A percentile compares a stretch with the other conserved stretches of the same genome.
Evolutionary conservation across 2,888 invertebrate genomes (phyloP).

Genomic region (Xestoiulus laeticollis): DNA sequence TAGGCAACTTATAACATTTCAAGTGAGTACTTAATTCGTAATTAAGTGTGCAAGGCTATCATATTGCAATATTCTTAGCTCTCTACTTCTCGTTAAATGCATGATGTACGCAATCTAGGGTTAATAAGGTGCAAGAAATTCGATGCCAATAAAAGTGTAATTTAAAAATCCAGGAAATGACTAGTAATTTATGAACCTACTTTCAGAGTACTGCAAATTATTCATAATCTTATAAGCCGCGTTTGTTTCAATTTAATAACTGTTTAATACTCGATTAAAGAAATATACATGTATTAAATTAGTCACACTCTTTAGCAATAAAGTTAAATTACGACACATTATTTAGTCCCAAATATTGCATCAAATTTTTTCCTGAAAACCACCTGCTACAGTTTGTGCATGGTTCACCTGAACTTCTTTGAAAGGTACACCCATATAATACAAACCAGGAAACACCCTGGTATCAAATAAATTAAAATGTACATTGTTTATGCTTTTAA

Average conservation of each 20-base stretch:
- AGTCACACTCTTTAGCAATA: background rate
- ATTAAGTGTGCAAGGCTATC: background rate
- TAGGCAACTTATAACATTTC: background rate
- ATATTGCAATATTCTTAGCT: background rate
- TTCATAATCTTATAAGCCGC: background rate
- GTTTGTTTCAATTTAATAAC: background rate
- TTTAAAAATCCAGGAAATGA: background rate
- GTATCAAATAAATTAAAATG: background rate
- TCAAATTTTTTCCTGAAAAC: background rate
- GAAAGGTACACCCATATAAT: background rate
- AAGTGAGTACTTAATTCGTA: background rate
- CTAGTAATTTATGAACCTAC: background rate
- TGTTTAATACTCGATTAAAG: background rate
- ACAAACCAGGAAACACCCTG: background rate
- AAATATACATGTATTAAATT: background rate
- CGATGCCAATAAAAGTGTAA: background rate
- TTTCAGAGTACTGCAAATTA: background rate
- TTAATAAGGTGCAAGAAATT: background rate
- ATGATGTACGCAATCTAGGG: background rate
- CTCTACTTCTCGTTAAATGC: background rate
- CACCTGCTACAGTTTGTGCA: background rate
- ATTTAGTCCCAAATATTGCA: no score
- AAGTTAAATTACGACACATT: background rate
- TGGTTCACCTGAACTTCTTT: background rate
- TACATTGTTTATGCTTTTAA: background rate